These are phyloP conservation scores for Parnassius smintheus DNA, from an alignment of 2,888 invertebrate genomes.

Conservation along the genomic window DNA sequence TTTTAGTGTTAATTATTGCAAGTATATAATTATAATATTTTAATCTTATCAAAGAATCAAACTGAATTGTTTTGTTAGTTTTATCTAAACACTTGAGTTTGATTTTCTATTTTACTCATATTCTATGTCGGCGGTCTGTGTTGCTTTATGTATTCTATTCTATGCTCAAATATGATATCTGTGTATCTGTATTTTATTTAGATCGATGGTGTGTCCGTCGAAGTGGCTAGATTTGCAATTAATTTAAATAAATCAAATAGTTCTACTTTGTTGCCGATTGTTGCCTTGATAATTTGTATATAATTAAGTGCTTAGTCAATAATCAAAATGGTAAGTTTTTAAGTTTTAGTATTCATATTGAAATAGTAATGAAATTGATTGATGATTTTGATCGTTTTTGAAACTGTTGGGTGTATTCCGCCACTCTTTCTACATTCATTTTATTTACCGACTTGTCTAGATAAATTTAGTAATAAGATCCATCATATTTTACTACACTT, in stretches of 20 bases:
- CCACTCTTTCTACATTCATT: slow-evolving; percentile 3
- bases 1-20: too few relatives aligned
- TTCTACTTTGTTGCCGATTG: slow-evolving; percentile 20
- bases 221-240: slow-evolving; percentile 23
- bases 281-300: slow-evolving; percentile 19
- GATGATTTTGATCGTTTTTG: slow-evolving; percentile 15
- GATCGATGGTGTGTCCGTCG: slow-evolving; percentile 42
- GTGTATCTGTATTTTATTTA: slow-evolving; percentile 38
- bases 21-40: too few relatives aligned
- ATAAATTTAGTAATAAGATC: neutral
- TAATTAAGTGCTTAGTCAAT: slow-evolving; percentile 17
- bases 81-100: too few relatives aligned
- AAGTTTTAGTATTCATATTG: neutral
- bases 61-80: too few relatives aligned
- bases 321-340: slow-evolving; percentile 32
- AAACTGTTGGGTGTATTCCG: slow-evolving; percentile 12
- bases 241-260: slow-evolving; percentile 19
- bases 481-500: slow-evolving; percentile 6
- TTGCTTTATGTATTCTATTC: neutral
- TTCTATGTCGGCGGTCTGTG: too few relatives aligned
- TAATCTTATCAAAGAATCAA: too few relatives aligned
- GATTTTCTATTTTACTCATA: too few relatives aligned
- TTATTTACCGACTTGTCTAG: slow-evolving; percentile 1
- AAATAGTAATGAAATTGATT: neutral
- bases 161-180: neutral